Evolutionary conservation across 2,113 vertebrate species (phyloP), one percentile per base, ranked within the genome.

Genomic region (Emydura subglobosa): DNA sequence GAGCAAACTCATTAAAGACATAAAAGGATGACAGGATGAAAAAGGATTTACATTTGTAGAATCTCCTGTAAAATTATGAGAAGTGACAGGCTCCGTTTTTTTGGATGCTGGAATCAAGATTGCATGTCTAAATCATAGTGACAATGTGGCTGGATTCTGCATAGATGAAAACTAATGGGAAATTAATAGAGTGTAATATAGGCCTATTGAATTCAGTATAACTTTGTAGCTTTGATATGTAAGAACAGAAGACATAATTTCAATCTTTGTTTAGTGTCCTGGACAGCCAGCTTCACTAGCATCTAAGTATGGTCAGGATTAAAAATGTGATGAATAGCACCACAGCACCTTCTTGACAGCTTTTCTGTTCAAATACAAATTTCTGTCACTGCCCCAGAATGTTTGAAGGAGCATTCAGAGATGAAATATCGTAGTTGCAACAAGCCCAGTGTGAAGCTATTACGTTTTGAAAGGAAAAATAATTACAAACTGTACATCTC

Each of bases 331-430:
- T 98, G 97, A 97, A 98, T 98, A 97, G 96, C 94, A 93, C 82
- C 88, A 96, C 54, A 94, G 91, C 76, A 92, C 89, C 61, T 97
- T 97, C 93, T 87, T 98, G 98, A 98, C 98, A 98, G 98, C 93
- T 98, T 98, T 98, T 98, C 98, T 98, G 97, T 98, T 98, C 98
- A 98, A 98, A 98, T 98, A 98, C 97, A 98, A 98, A 98, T 98
- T 98, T 98, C 98, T 98, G 98, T 98, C 97, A 98, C 86, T 98
- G 94, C 44, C 94, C 17, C 83, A 95, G 96, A 98, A 97, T 96
- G 89, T 98, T 92, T 96, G 97, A 98, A 98, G 96, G 95, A 97
- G 96, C 94, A 96, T 97, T 98, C 92, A 4, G 97, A 98, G 92
- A 98, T 98, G 97, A 99, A 98, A 98, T 98, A 98, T 97, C 83